These are phyloP conservation scores for Caloenas nicobarica DNA, from an alignment of 2,113 vertebrate genomes.

Conservation along the genomic window DNA sequence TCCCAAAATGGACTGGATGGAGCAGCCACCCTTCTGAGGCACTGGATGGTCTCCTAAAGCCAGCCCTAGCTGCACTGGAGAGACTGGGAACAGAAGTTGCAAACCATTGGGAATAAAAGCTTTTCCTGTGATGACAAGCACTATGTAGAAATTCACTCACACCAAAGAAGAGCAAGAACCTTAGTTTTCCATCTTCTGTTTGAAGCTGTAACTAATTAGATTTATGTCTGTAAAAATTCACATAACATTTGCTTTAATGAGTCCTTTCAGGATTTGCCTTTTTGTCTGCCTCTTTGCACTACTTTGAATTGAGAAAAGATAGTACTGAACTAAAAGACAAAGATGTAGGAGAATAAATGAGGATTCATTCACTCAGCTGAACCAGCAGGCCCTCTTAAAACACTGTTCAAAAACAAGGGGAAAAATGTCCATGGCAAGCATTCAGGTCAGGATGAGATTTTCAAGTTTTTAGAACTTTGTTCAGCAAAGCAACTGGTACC, in stretches of 20 bases:
- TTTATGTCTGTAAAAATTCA: not conserved
- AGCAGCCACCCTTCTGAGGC: not conserved
- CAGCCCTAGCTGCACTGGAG: not conserved
- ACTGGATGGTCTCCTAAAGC: not conserved
- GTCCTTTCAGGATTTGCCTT: not conserved
- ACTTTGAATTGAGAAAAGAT: not conserved
- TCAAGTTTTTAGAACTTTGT: not conserved
- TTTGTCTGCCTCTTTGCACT: not conserved
- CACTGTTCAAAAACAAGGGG: not conserved
- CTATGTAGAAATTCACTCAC: not conserved
- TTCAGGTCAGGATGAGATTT: not conserved
- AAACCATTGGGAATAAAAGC: not conserved
- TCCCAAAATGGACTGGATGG: not conserved
- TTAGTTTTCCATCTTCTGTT: not conserved
- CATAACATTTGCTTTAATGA: not conserved
- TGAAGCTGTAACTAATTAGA: not conserved
- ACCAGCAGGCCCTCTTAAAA: not conserved
- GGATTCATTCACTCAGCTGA: not conserved
- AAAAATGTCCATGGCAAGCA: not conserved
- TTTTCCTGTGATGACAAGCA: not conserved
- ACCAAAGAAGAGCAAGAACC: not conserved
- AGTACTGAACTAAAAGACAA: not conserved
- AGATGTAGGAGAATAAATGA: not conserved
- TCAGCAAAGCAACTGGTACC: not conserved
- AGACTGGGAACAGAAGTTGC: not conserved